These are phyloP conservation scores for Xerus rutilus DNA, from an alignment of 2,797 vertebrate species.

Conservation along the genomic window DNA sequence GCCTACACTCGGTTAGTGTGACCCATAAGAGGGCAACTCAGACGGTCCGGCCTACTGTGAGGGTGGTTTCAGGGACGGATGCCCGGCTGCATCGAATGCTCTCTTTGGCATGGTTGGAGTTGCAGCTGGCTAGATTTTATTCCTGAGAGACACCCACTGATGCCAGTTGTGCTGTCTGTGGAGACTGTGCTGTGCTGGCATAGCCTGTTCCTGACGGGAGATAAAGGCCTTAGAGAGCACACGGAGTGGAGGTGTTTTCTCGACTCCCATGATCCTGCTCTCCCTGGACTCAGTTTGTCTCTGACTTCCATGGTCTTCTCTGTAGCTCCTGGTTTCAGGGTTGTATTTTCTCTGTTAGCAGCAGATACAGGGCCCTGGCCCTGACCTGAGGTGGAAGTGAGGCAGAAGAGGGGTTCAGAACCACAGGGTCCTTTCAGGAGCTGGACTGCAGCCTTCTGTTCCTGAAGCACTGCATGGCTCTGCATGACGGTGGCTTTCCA, in stretches of 20 bases:
- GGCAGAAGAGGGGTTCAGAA: too few species aligned
- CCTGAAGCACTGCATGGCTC: background rate
- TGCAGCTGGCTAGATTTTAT: background rate
- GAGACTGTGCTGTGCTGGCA: fast-evolving
- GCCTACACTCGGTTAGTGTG: background rate
- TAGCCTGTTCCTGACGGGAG: fast-evolving
- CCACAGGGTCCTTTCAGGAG: too few species aligned
- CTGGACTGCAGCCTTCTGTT: too few species aligned
- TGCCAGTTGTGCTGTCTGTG: background rate
- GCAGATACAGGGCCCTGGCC: background rate
- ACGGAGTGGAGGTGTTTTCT: background rate
- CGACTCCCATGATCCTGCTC: fast-evolving
- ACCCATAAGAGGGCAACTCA: too few species aligned
- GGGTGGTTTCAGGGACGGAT: background rate
- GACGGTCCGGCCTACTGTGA: background rate
- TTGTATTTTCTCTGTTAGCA: background rate
- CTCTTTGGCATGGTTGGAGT: background rate
- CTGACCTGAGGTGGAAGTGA: background rate
- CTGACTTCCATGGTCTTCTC: background rate
- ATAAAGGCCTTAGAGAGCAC: background rate
- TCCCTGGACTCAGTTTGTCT: background rate
- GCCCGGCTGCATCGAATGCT: fast-evolving
- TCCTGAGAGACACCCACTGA: background rate
- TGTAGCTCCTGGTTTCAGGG: background rate
- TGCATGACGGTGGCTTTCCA: background rate